phyloP scores from a whole-genome alignment of 2,888 invertebrate genomes.

The Andrena minutula region DNA sequence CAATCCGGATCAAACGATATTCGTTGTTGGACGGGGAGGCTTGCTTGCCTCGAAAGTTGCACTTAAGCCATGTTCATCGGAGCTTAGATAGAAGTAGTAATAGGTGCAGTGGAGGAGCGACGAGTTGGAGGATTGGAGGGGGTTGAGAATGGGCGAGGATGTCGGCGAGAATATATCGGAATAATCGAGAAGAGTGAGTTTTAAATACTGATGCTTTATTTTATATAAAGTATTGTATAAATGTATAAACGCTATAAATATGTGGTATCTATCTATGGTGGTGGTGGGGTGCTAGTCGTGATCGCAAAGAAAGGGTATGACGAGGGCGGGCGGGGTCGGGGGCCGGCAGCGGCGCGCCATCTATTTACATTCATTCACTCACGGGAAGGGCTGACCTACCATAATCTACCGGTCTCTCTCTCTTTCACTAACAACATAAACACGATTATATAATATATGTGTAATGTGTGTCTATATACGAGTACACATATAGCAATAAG shows the following conservation, averaged over 20 bases:
- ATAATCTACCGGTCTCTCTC: constrained; percentile 84
- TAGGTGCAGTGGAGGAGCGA: no score
- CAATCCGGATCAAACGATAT: background rate
- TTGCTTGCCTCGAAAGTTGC: background rate
- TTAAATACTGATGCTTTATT: constrained; percentile 86
- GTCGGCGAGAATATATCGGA: constrained; percentile 15
- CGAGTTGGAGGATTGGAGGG: no score
- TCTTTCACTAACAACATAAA: constrained; percentile 82
- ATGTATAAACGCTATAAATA: constrained; percentile 85
- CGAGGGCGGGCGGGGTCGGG: constrained; percentile 84
- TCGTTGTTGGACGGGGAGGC: background rate
- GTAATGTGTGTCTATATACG: constrained; percentile 75
- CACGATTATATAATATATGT: constrained; percentile 81
- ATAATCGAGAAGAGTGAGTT: constrained; percentile 73
- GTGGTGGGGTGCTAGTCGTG: constrained; percentile 85
- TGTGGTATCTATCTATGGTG: constrained; percentile 85
- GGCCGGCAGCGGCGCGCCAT: constrained; percentile 85
- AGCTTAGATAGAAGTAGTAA: background rate
- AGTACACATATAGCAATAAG: constrained; percentile 74
- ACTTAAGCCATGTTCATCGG: background rate
- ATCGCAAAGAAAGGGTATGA: constrained; percentile 85
- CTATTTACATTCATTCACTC: constrained; percentile 85
- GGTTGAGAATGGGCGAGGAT: background rate
- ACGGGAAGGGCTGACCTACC: constrained; percentile 84
- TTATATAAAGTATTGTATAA: constrained; percentile 85